Conservation (phyloP, 2,797 vertebrate genomes). For the Liasis olivaceus region DNA sequence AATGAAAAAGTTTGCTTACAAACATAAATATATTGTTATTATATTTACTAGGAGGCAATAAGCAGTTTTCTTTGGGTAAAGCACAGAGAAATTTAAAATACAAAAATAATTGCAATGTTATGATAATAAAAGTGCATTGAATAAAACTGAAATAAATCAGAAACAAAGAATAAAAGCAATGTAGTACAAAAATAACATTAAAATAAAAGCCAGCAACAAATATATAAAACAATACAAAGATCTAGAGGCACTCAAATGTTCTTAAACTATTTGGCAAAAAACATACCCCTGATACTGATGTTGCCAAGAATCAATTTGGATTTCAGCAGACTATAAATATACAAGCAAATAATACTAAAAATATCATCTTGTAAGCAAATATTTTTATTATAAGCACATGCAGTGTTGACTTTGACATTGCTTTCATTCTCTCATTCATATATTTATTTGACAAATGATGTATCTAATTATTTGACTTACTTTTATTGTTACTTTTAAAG, state of each 20-base stretch:
- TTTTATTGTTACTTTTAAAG: not conserved
- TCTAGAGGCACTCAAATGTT: not conserved
- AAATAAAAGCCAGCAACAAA: not conserved
- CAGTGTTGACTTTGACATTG: not conserved
- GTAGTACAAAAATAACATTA: not conserved
- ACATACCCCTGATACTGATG: not conserved
- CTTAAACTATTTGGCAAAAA: not conserved
- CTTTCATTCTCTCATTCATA: not conserved
- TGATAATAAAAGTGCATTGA: not conserved
- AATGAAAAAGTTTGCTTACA: constrained; percentile 35
- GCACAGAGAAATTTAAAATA: not conserved
- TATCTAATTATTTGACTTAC: not conserved
- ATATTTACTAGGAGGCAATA: not conserved
- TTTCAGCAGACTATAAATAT: not conserved
- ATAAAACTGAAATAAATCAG: not conserved
- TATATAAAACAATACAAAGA: not conserved
- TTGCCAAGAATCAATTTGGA: not conserved
- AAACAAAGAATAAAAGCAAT: not conserved
- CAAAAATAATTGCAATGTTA: not conserved
- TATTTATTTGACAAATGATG: not conserved
- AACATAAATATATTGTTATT: fast-evolving
- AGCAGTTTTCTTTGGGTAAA: not conserved
- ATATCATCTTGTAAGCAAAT: not conserved
- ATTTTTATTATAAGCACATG: not conserved
- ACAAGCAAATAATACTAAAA: not conserved